Evolutionary conservation across 2,888 invertebrate species (phyloP), one percentile per base, ranked within the genome.

Genomic region (Pediacus dermestoides): DNA sequence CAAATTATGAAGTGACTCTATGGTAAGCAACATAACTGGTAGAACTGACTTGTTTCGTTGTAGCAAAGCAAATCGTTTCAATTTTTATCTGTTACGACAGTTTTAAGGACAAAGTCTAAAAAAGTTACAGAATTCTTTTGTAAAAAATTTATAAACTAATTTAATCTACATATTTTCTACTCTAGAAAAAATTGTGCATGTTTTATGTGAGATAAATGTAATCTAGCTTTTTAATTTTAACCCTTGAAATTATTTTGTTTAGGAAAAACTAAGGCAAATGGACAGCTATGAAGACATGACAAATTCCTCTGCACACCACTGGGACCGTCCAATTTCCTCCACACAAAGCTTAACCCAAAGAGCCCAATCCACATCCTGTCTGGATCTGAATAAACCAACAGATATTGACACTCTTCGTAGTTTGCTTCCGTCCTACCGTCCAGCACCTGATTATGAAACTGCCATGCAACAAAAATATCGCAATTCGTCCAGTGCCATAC

Each of bases 391-490:
- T 30, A 68, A 70, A 33, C 66, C 70, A 3, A 46, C 55, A 9
- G 74, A 74, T 39, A 65, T 74, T 16, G 74, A 80, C 46, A 75
- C 74, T 57, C 70, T 73, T 52, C 81, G 88, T 57, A 83, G 85
- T 9, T 74, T 89, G 47, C 67, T 89, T n/a, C 89, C 90, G 0
- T 82, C 84, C 0, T 90, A 90, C 66, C 78, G 94, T 2, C 88
- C 88, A 1, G 91, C 93, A 1, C 95, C 96, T 0, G 94, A 94
- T 70, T 96, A 96, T 68, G 93, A 94, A 63, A 90, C 91, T 0
- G 93, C 94, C 8, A 77, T 95, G 43, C 88, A 88, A 63, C 85
- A 88, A 57, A 90, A 90, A 64, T 86, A 87, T 67, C 75, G 80
- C 30, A 77, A 74, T 15, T 74, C 74, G n/a, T 69, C 74, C n/a